These are phyloP conservation scores for Cheilosia variabilis DNA, from an alignment of 2,888 invertebrate genomes.

Conservation along the genomic window DNA sequence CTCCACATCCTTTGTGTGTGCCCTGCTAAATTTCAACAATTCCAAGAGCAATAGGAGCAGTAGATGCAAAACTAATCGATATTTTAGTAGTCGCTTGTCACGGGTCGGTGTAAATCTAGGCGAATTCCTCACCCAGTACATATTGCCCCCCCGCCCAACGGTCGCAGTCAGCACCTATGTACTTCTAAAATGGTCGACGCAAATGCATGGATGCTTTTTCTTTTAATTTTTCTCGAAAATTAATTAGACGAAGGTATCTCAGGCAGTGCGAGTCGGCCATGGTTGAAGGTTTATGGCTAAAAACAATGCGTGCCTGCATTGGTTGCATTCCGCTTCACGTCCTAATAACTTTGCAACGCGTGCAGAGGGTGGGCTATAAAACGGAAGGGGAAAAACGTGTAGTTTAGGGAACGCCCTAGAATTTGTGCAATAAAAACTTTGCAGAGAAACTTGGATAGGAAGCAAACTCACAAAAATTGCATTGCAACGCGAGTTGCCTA, in stretches of 20 bases:
- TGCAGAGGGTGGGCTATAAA: conserved; percentile 26
- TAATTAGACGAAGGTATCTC: conserved; percentile 35
- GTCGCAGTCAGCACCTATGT: conserved; percentile 15
- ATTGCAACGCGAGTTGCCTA: conserved; percentile 58
- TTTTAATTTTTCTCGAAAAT: conserved; percentile 45
- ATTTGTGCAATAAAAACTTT: conserved; percentile 52
- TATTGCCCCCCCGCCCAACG: not conserved
- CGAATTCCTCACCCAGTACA: conserved; percentile 28
- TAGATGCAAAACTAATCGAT: conserved; percentile 73
- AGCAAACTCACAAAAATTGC: conserved; percentile 52
- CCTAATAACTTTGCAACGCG: conserved; percentile 57
- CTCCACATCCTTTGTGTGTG: conserved; percentile 58
- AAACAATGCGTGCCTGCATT: conserved; percentile 41
- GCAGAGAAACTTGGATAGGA: conserved; percentile 39
- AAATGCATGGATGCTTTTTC: conserved; percentile 37
- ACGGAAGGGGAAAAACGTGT: conserved; percentile 13
- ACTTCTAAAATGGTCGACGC: conserved; percentile 54
- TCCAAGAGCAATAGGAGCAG: conserved; percentile 56
- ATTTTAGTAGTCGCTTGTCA: conserved; percentile 71
- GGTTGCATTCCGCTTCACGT: conserved; percentile 48
- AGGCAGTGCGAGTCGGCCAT: not conserved
- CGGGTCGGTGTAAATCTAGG: conserved; percentile 70
- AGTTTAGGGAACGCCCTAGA: conserved; percentile 74
- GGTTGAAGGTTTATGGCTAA: conserved; percentile 4
- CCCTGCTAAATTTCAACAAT: conserved; percentile 67